A percentile compares a stretch with the other conserved stretches of the same genome.
These are phyloP conservation scores for Theristus sp. DNA, from an alignment of 2,888 invertebrate species.

Conservation along the genomic window DNA sequence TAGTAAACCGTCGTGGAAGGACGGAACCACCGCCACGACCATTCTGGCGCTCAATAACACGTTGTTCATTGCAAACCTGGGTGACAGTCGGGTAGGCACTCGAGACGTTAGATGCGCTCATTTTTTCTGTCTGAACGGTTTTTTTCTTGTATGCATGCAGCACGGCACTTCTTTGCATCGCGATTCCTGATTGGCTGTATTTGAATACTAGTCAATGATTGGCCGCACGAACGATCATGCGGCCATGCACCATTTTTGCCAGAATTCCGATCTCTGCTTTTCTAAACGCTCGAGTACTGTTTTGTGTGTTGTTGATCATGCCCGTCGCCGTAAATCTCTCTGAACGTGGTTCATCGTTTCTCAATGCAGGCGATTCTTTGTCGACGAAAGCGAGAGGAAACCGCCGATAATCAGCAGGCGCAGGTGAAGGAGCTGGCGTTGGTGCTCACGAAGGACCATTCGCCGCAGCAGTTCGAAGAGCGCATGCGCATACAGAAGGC, in stretches of 20 bases:
- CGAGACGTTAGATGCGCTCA: background rate
- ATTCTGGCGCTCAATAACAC: conserved; percentile 35
- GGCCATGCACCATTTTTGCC: too few species aligned
- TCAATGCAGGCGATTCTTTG: conserved; percentile 31
- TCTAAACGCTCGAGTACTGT: too few species aligned
- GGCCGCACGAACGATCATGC: too few species aligned
- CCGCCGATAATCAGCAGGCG: too few species aligned
- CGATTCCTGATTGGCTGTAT: too few species aligned
- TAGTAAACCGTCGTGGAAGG: conserved; percentile 39
- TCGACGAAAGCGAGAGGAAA: conserved; percentile 24
- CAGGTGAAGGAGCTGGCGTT: conserved; percentile 24
- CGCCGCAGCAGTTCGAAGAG: conserved; percentile 36
- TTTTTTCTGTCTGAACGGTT: too few species aligned
- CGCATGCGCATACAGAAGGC: conserved; percentile 38
- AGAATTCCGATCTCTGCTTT: too few species aligned
- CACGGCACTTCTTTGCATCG: too few species aligned
- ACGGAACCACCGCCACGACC: conserved; percentile 38
- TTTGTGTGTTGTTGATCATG: too few species aligned
- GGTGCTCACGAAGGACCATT: conserved; percentile 35
- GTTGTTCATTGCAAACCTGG: conserved; percentile 37
- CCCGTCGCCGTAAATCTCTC: too few species aligned
- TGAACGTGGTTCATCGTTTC: background rate
- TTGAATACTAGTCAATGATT: too few species aligned
- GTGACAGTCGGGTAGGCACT: conserved; percentile 35
- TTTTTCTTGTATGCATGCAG: too few species aligned